These are phyloP conservation scores for Biston stratarius DNA, from an alignment of 2,888 invertebrate species.

Conservation along the genomic window DNA sequence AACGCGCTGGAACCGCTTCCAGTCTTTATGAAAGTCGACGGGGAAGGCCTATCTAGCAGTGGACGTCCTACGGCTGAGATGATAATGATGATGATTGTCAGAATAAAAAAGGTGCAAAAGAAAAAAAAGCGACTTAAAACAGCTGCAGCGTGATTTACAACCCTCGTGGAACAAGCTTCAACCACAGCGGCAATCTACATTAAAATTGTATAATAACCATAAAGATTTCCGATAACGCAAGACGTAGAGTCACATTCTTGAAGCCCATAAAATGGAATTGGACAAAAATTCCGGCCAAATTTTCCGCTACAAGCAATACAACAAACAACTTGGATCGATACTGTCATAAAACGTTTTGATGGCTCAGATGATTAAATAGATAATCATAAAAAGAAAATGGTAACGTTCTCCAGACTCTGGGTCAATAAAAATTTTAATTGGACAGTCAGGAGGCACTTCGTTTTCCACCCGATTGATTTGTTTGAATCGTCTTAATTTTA, in stretches of 20 bases:
- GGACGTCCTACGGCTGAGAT: no score
- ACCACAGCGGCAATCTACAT: constrained; percentile 18
- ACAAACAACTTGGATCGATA: constrained; percentile 41
- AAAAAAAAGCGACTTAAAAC: no score
- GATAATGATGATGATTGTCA: no score
- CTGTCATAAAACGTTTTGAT: constrained; percentile 58
- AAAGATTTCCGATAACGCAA: constrained; percentile 30
- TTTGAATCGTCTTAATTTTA: constrained; percentile 53
- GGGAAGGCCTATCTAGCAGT: no score
- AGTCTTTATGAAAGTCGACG: no score
- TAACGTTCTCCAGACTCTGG: constrained; percentile 46
- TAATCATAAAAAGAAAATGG: constrained; percentile 65
- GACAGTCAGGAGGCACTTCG: constrained; percentile 52
- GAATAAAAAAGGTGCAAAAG: no score
- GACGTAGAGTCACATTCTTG: constrained; percentile 39
- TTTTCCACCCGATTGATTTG: constrained; percentile 58
- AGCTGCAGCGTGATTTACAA: neutral
- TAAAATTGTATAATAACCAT: constrained; percentile 29
- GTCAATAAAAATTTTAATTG: constrained; percentile 63
- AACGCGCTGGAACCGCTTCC: no score
- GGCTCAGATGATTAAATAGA: constrained; percentile 66
- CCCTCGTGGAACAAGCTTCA: neutral
- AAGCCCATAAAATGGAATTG: constrained; percentile 38
- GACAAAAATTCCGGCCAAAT: constrained; percentile 40
- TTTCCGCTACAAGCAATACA: constrained; percentile 41